Percentiles rank a stretch among this genome's conserved stretches.
Conservation (phyloP, 1,140 invertebrate species). For the Brachionus paranguensis region DNA sequence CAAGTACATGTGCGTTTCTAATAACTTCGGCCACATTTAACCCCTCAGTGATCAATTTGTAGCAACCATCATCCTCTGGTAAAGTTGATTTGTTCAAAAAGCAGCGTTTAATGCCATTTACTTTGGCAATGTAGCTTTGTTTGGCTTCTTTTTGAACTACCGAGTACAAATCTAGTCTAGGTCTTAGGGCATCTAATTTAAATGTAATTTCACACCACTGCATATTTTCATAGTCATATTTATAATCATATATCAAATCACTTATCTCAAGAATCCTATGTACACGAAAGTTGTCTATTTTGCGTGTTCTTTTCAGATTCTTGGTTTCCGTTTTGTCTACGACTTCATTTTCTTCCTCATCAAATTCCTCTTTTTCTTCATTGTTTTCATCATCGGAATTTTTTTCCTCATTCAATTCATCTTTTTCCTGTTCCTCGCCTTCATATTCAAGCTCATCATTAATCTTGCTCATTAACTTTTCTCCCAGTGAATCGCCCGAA, state of each 20-base stretch:
- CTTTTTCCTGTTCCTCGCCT: slow-evolving; percentile 41
- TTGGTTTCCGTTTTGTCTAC: slow-evolving; percentile 44
- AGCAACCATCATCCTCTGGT: slow-evolving; percentile 60
- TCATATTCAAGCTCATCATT: slow-evolving; percentile 40
- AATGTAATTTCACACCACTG: slow-evolving; percentile 70
- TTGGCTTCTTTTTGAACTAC: slow-evolving; percentile 29
- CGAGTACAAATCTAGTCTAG: slow-evolving; percentile 28
- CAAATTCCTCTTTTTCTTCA: slow-evolving; percentile 57
- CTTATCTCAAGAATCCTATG: slow-evolving; percentile 21
- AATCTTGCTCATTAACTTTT: slow-evolving; percentile 18
- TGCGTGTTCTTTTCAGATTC: slow-evolving; percentile 34
- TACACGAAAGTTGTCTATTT: not conserved
- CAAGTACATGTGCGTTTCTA: slow-evolving; percentile 56
- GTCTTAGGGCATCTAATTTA: slow-evolving; percentile 43
- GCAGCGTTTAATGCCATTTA: slow-evolving; percentile 12
- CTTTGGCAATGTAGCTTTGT: slow-evolving; percentile 27
- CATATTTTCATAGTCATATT: slow-evolving; percentile 66
- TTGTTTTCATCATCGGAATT: slow-evolving; percentile 49
- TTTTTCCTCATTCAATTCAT: slow-evolving; percentile 45
- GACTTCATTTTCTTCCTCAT: slow-evolving; percentile 61
- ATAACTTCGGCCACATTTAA: slow-evolving; percentile 68
- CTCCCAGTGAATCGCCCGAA: slow-evolving; percentile 12
- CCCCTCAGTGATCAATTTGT: slow-evolving; percentile 74
- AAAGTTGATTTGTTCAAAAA: slow-evolving; percentile 62
- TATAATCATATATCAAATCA: slow-evolving; percentile 63